A percentile compares a stretch with the other conserved stretches of the same genome.
Evolutionary conservation across 2,113 vertebrate genomes (phyloP).

Genomic region (Tringa solitaria): DNA sequence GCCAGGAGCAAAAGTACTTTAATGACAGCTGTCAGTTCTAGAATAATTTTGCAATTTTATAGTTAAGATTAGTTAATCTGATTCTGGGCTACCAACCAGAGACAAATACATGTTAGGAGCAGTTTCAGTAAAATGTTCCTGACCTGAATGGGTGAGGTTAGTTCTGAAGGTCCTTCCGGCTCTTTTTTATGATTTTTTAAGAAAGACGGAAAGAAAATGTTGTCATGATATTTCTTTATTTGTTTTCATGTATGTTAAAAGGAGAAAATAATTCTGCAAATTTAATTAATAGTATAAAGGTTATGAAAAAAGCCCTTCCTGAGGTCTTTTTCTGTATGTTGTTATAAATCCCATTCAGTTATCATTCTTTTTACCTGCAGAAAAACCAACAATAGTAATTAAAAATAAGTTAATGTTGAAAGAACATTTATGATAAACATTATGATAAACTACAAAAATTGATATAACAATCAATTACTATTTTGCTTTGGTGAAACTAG

Average conservation of each 20-base stretch:
- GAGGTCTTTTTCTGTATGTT: background rate
- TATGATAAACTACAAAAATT: background rate
- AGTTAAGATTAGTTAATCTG: background rate
- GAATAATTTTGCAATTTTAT: background rate
- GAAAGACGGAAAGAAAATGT: background rate
- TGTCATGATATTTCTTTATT: background rate
- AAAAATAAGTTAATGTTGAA: background rate
- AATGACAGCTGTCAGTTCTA: background rate
- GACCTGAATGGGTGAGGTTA: background rate
- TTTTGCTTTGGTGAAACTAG: background rate
- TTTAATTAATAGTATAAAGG: background rate
- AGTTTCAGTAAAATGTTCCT: background rate
- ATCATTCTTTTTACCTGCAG: background rate
- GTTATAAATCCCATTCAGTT: background rate
- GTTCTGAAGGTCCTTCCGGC: background rate
- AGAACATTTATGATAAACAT: background rate
- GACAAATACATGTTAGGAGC: background rate
- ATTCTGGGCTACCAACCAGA: background rate
- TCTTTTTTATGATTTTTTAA: background rate
- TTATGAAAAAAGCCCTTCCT: background rate
- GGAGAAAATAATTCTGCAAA: background rate
- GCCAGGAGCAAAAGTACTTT: background rate
- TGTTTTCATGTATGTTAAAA: background rate
- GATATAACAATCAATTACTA: background rate
- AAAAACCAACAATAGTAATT: background rate